phyloP scores from a whole-genome alignment of 2,797 vertebrate genomes.

The Galaxias olidus region DNA sequence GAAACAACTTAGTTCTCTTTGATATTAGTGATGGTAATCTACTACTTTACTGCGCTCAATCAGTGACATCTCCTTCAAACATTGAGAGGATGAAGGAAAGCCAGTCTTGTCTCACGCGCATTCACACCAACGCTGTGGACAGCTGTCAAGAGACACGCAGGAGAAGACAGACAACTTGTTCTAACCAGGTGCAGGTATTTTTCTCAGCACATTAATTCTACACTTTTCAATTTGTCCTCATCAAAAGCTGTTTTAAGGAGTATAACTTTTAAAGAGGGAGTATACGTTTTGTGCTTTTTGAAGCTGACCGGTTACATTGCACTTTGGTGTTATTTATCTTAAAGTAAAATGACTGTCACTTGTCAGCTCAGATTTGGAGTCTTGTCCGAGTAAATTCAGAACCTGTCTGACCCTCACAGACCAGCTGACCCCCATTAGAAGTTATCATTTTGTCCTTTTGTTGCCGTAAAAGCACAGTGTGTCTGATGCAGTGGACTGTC shows the following conservation, averaged over 20 bases:
- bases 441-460: conserved; percentile 22
- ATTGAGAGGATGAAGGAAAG: conserved; percentile 38
- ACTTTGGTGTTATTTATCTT: too few species aligned
- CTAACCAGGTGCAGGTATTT: conserved; percentile 11
- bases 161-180: conserved; percentile 11
- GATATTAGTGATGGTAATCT: conserved; percentile 46
- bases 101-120: conserved; percentile 15
- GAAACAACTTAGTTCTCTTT: conserved; percentile 40
- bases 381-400: too few species aligned
- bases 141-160: neutral
- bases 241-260: conserved; percentile 2
- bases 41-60: conserved; percentile 35
- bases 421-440: too few species aligned
- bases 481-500: conserved; percentile 42
- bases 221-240: neutral
- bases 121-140: conserved; percentile 20
- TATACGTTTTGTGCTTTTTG: too few species aligned
- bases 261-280: conserved; percentile 26
- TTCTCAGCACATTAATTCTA: conserved; percentile 1
- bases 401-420: too few species aligned
- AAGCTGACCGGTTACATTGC: too few species aligned
- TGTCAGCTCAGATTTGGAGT: too few species aligned
- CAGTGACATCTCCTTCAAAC: conserved; percentile 35
- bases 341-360: too few species aligned
- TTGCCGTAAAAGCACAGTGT: conserved; percentile 44